A percentile compares a stretch with the other conserved stretches of the same genome.
These are phyloP conservation scores for Eupithecia dodoneata DNA, from an alignment of 2,888 invertebrate genomes.

Conservation along the genomic window DNA sequence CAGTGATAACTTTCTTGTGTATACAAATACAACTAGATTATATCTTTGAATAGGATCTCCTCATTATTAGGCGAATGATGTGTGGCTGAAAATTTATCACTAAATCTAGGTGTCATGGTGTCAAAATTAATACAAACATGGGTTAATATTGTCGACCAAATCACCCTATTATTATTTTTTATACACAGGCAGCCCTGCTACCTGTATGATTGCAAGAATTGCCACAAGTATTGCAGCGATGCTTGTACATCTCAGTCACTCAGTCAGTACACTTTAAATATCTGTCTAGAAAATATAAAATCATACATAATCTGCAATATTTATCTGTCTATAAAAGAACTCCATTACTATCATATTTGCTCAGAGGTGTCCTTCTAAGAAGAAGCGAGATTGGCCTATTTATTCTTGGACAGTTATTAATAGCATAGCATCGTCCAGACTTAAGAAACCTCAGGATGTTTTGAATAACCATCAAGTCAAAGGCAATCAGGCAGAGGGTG, in stretches of 20 bases:
- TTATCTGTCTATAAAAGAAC: not conserved
- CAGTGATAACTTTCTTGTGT: not conserved
- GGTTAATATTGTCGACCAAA: not conserved
- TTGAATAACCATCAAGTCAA: not conserved
- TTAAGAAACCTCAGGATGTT: not conserved
- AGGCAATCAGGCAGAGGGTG: not conserved
- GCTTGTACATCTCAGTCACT: not conserved
- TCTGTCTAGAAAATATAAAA: not conserved
- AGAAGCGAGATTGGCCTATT: not conserved
- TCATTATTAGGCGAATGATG: too few species aligned
- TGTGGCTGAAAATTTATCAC: not conserved
- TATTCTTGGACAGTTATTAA: constrained; percentile 1
- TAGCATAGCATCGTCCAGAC: not conserved
- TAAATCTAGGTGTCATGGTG: not conserved
- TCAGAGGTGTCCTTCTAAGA: not conserved
- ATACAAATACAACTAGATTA: not conserved
- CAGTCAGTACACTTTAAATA: not conserved
- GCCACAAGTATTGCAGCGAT: not conserved
- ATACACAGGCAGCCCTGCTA: too few species aligned
- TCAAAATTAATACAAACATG: not conserved
- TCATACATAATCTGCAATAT: not conserved
- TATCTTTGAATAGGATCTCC: not conserved
- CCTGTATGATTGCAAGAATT: too few species aligned
- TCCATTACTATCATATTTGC: not conserved
- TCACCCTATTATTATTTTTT: not conserved